Conservation (phyloP, 2,113 vertebrate species). For the Sarotherodon lohbergeri region DNA sequence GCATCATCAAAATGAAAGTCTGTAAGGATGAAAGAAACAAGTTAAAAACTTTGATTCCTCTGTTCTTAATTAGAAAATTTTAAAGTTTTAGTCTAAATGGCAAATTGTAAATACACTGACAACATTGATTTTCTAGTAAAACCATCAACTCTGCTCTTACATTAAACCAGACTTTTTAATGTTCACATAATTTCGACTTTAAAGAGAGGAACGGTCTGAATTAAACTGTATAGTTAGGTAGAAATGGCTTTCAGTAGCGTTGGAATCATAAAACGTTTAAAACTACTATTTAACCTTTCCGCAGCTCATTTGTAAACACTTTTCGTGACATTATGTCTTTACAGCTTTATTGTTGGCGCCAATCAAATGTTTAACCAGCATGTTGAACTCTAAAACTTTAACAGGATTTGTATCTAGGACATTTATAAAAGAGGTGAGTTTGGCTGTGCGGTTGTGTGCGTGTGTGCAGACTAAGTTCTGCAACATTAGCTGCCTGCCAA, state of each 20-base stretch:
- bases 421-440: background rate
- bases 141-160: background rate
- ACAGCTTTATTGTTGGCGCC: background rate
- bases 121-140: background rate
- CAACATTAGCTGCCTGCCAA: background rate
- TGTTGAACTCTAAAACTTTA: background rate
- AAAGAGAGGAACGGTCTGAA: background rate
- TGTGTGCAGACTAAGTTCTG: background rate
- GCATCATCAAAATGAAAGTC: background rate
- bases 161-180: background rate
- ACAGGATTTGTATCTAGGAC: background rate
- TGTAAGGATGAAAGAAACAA: background rate
- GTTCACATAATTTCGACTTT: background rate
- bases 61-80: background rate
- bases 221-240: background rate
- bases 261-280: background rate
- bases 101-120: background rate
- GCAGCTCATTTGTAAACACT: background rate
- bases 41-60: background rate
- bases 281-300: background rate
- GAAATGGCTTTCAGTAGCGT: background rate
- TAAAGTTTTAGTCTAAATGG: background rate
- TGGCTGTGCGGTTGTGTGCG: background rate
- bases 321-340: background rate
- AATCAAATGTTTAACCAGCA: background rate